Conservation (phyloP, 2,113 vertebrate species). For the Vombatus ursinus region DNA sequence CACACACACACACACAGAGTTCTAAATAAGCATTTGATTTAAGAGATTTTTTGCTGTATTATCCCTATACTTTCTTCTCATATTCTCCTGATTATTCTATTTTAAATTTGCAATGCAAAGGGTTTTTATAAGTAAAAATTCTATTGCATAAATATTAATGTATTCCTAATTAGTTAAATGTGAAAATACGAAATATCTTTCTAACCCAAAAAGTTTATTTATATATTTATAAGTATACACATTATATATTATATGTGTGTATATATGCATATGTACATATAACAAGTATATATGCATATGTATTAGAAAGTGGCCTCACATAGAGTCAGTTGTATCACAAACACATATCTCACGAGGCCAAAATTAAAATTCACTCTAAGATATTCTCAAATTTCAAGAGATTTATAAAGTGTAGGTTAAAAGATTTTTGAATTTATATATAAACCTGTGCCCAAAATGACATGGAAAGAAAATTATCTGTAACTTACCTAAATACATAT, state of each 20-base stretch:
- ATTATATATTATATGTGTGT: not conserved
- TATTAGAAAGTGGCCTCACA: slow-evolving; percentile 51
- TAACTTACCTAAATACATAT: slow-evolving; percentile 66
- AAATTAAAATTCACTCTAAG: slow-evolving; percentile 53
- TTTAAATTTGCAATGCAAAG: slow-evolving; percentile 78
- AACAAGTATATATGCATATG: slow-evolving; percentile 61
- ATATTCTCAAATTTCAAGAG: slow-evolving; percentile 54
- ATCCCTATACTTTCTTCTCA: slow-evolving; percentile 27
- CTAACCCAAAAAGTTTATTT: slow-evolving; percentile 83
- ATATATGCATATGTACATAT: not conserved
- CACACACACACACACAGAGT: slow-evolving; percentile 85
- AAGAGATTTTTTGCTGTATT: slow-evolving; percentile 12
- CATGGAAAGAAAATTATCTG: not conserved
- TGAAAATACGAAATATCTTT: slow-evolving; percentile 87
- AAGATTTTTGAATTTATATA: slow-evolving; percentile 47
- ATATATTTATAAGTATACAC: slow-evolving; percentile 76
- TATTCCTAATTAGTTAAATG: slow-evolving; percentile 87
- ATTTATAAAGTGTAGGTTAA: slow-evolving; percentile 51
- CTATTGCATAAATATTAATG: slow-evolving; percentile 83
- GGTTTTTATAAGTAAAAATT: slow-evolving; percentile 81
- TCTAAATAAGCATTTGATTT: slow-evolving; percentile 89
- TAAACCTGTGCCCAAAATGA: slow-evolving; percentile 51
- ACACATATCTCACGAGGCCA: slow-evolving; percentile 38
- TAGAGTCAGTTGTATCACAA: slow-evolving; percentile 48
- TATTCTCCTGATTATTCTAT: slow-evolving; percentile 15